These are phyloP conservation scores for Eupithecia inturbata DNA, from an alignment of 2,888 invertebrate genomes.

Conservation along the genomic window DNA sequence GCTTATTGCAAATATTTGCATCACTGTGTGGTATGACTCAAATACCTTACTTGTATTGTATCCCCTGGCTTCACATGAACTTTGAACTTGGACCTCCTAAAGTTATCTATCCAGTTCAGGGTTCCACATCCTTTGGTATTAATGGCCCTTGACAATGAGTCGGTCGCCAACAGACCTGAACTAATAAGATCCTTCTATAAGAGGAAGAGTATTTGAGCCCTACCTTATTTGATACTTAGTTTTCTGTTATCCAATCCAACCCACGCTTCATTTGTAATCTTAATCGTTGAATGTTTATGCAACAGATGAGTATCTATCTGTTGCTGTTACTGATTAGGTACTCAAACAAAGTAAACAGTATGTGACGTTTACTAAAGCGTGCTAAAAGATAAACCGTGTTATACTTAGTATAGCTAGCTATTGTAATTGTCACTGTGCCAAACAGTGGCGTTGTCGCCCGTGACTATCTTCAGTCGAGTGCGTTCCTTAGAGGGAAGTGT, in stretches of 20 bases:
- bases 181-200: conserved; percentile 22
- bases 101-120: conserved; percentile 5
- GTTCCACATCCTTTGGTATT: conserved; percentile 9
- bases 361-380: conserved; percentile 62
- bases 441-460: conserved; percentile 70
- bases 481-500: conserved; percentile 81
- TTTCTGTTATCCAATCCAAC: conserved; percentile 8
- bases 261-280: conserved; percentile 3
- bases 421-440: conserved; percentile 79
- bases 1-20: conserved; percentile 39
- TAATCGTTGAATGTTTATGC: conserved; percentile 17
- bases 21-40: conserved; percentile 3
- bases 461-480: conserved; percentile 80
- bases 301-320: conserved; percentile 17
- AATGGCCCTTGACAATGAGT: conserved; percentile 17
- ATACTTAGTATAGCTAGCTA: conserved; percentile 51
- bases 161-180: conserved; percentile 24
- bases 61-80: background rate
- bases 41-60: too few species aligned
- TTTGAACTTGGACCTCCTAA: conserved; percentile 10
- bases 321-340: conserved; percentile 11
- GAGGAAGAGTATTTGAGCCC: conserved; percentile 12
- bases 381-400: conserved; percentile 70
- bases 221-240: conserved; percentile 7
- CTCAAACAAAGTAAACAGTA: conserved; percentile 43